Conservation (phyloP, 2,888 invertebrate genomes). For the Neocrepidodera transversa region DNA sequence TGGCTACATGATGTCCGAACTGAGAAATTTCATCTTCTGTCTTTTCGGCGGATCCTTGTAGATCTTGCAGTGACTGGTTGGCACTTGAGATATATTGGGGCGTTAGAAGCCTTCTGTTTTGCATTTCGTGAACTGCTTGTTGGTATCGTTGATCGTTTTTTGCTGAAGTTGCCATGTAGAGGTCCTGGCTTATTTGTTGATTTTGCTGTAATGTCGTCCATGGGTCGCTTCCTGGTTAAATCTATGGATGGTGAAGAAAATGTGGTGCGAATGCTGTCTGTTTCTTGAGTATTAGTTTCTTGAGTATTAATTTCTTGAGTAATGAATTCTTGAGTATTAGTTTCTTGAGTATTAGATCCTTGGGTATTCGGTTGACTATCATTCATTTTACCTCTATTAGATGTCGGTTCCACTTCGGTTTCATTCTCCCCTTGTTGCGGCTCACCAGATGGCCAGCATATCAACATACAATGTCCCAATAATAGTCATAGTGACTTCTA, state of each 20-base stretch:
- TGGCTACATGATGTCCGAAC: background rate
- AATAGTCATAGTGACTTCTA: background rate
- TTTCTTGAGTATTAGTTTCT: background rate
- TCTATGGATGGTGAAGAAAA: background rate
- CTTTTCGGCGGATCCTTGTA: background rate
- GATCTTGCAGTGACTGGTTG: background rate
- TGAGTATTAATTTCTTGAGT: background rate
- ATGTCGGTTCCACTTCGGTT: background rate
- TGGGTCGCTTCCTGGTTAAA: background rate
- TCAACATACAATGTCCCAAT: background rate
- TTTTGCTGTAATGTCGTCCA: background rate
- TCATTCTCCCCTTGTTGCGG: background rate
- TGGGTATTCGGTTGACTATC: background rate
- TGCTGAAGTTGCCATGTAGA: background rate
- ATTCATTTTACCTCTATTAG: background rate
- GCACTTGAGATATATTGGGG: background rate
- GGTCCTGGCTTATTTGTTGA: background rate
- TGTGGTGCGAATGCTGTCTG: slow-evolving; percentile 1
- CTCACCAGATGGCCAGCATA: background rate
- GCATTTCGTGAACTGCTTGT: slow-evolving; percentile 1
- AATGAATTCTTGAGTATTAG: no score
- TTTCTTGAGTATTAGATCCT: background rate
- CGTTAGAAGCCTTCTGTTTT: background rate
- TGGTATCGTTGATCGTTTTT: background rate
- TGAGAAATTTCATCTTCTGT: background rate